Conservation (phyloP, 2,888 invertebrate genomes). For the Metellina segmentata region DNA sequence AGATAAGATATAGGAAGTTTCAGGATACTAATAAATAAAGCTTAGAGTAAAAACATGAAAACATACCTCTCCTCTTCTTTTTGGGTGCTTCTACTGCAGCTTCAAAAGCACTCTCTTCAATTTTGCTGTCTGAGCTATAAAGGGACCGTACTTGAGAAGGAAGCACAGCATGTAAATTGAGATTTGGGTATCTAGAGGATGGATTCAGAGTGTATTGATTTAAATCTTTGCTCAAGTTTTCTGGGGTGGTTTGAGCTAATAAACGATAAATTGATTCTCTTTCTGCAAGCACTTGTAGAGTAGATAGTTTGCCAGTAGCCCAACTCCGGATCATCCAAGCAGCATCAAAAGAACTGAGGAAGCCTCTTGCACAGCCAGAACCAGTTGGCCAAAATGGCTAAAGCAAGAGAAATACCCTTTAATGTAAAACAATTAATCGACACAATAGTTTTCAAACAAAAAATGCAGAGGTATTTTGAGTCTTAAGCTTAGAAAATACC, state of each 20-base stretch:
- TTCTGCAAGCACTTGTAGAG: conserved; percentile 91
- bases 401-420: conserved; percentile 78
- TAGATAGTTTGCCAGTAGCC: conserved; percentile 86
- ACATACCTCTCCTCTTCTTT: conserved; percentile 85
- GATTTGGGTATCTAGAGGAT: conserved; percentile 79
- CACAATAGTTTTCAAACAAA: no score
- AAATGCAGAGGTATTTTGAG: no score
- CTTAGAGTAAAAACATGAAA: not conserved
- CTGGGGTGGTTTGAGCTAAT: conserved; percentile 96
- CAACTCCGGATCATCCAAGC: conserved; percentile 96
- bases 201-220: conserved; percentile 85
- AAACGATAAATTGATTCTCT: conserved; percentile 95
- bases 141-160: conserved; percentile 83
- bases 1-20: no score
- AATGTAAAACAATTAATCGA: no score
- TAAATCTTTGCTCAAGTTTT: conserved; percentile 94
- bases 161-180: conserved; percentile 88
- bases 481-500: no score
- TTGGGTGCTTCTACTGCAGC: conserved; percentile 84
- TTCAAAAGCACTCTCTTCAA: conserved; percentile 78
- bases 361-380: conserved; percentile 98
- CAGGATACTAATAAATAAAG: not conserved
- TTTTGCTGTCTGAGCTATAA: conserved; percentile 86
- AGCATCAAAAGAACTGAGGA: conserved; percentile 96
- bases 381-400: conserved; percentile 99